Base-by-base conservation (phyloP, 2,797 vertebrate genomes). In the Chiloscyllium punctatum region DNA sequence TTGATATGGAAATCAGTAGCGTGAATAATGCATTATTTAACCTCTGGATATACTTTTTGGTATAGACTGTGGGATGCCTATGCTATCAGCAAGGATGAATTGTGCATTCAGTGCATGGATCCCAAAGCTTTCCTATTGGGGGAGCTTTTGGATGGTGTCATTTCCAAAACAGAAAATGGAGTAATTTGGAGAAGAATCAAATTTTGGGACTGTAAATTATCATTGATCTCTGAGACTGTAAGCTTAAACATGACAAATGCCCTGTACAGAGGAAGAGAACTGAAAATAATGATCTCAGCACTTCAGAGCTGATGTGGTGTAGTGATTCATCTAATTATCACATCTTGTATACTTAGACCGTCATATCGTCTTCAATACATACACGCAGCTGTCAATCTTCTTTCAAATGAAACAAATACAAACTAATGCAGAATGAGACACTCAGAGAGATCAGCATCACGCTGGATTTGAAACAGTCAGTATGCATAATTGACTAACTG, bases 251-350 rank as follows among this genome's bases (percentile, higher is more conserved):
- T 33, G 30, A 33, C 33, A 90, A 90, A 90, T 27, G 18, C 16
- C n/a, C 87, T 2, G 53, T 16, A 23, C 27, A 16, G 53, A 90
- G 27, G 33, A 62, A 62, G 27, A 3, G 27, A 66, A n/a, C 57
- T 4, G n/a, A 66, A 62, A 90, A n/a, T 90, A 62, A 90, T 62
- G 30, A 90, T 90, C 33, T 90, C 53, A 90, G 87, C 16, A 0
- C 33, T 15, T 66, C 13, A n/a, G 87, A 90, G 30, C 30, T 90
- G 30, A 90, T 9, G 53, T 57, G 16, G 33, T n/a, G 1, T n/a
- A 90, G 53, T 90, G 53, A 90, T 57, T 90, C 57, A 90, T 66
- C 87, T 90, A 66, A 90, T 90, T 90, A 90, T 90, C 87, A 62
- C 87, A 37, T 90, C 86, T 90, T 90, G 53, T 66, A n/a, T 90